A percentile compares a stretch with the other conserved stretches of the same genome.
Conservation (phyloP, 2,113 vertebrate genomes). For the Myxocyprinus asiaticus region DNA sequence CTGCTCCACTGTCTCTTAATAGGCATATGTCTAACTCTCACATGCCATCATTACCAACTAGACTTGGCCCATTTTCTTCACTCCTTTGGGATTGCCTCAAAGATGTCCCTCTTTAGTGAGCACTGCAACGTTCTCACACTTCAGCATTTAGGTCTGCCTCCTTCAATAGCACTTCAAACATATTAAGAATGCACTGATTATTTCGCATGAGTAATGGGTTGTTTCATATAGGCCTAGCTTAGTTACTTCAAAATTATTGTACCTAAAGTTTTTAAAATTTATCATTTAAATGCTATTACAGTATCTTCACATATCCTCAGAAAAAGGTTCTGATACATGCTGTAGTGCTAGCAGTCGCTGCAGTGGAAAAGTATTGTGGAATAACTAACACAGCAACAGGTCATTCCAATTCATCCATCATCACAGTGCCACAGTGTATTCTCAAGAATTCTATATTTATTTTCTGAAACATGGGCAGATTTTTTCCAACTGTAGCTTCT, state of each 20-base stretch:
- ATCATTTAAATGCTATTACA: neutral
- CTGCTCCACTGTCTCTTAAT: constrained; percentile 20
- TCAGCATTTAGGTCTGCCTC: constrained; percentile 37
- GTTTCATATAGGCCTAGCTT: neutral
- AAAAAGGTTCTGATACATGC: neutral
- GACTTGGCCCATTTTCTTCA: constrained; percentile 29
- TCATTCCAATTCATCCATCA: constrained; percentile 4
- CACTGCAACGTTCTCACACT: neutral
- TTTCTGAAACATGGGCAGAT: constrained; percentile 42
- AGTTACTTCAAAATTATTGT: neutral
- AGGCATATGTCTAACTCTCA: constrained; percentile 26
- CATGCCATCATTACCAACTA: constrained; percentile 14
- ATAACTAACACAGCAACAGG: neutral
- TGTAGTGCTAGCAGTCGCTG: too few relatives aligned
- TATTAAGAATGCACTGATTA: constrained; percentile 50
- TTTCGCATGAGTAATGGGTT: neutral
- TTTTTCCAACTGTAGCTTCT: constrained; percentile 34
- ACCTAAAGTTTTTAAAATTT: neutral
- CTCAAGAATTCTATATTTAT: constrained; percentile 24
- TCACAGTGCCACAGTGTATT: constrained; percentile 23
- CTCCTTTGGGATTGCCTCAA: constrained; percentile 1
- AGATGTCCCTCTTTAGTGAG: neutral
- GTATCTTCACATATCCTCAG: neutral
- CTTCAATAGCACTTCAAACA: constrained; percentile 48
- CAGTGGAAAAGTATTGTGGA: too few relatives aligned